These are phyloP conservation scores for Andrena hattorfiana DNA, from an alignment of 2,888 invertebrate genomes.

Conservation along the genomic window DNA sequence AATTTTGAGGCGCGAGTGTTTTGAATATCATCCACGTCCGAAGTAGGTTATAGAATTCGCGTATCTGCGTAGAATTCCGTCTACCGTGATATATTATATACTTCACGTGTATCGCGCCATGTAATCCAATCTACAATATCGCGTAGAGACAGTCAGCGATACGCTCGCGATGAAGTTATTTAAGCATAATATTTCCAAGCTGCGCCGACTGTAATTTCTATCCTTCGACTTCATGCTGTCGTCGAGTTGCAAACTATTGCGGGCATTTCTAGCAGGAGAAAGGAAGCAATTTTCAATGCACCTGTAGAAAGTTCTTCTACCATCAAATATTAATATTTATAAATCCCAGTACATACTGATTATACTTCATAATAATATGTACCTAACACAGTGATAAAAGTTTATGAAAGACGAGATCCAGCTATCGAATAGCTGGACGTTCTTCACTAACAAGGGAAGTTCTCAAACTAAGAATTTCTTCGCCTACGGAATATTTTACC, in stretches of 20 bases:
- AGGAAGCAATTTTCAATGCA: background rate
- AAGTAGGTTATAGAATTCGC: slow-evolving; percentile 32
- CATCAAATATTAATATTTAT: background rate
- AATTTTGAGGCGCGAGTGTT: slow-evolving; percentile 21
- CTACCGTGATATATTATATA: slow-evolving; percentile 23
- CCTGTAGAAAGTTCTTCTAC: background rate
- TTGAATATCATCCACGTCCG: slow-evolving; percentile 16
- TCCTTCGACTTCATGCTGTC: background rate
- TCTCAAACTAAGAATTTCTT: background rate
- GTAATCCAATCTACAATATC: slow-evolving; percentile 24
- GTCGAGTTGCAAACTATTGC: background rate
- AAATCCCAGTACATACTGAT: background rate
- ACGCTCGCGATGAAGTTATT: slow-evolving; percentile 15
- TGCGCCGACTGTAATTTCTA: slow-evolving; percentile 5
- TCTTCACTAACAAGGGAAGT: background rate
- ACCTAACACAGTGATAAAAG: background rate
- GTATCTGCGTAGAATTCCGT: slow-evolving; percentile 19
- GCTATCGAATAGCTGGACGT: background rate
- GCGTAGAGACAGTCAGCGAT: background rate
- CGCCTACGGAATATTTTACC: too few species aligned
- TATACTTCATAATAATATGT: background rate
- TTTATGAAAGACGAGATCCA: background rate
- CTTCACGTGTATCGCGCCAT: slow-evolving; percentile 27
- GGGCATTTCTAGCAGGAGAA: background rate
- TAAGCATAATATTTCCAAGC: slow-evolving; percentile 7